These are phyloP conservation scores for Aspidiotus rigidus DNA, from an alignment of 2,888 invertebrate genomes.

Conservation along the genomic window DNA sequence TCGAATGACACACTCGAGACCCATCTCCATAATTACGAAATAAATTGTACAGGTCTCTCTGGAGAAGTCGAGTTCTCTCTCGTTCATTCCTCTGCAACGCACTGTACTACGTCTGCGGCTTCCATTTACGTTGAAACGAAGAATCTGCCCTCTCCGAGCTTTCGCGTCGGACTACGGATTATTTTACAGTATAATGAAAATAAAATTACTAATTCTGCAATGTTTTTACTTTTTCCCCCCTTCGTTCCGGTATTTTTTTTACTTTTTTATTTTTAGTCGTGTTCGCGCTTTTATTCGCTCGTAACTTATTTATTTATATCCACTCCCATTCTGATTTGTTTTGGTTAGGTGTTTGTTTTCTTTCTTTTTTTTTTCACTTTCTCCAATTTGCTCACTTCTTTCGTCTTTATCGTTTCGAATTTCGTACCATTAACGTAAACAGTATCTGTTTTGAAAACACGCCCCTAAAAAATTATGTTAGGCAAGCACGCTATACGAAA, in stretches of 20 bases:
- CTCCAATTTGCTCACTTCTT: neutral
- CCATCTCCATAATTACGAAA: conserved; percentile 39
- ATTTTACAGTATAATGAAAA: neutral
- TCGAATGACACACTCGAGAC: conserved; percentile 37
- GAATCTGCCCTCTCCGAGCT: neutral
- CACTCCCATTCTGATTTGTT: too few species aligned
- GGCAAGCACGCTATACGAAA: too few species aligned
- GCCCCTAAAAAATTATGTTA: neutral
- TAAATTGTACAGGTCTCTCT: conserved; percentile 38
- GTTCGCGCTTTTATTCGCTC: neutral
- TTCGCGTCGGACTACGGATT: neutral
- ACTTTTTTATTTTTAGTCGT: neutral
- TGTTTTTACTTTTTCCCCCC: neutral
- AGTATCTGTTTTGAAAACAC: neutral
- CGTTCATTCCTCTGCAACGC: conserved; percentile 24
- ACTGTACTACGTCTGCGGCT: conserved; percentile 5
- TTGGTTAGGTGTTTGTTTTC: neutral
- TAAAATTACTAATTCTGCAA: conserved; percentile 1
- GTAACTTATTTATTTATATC: neutral
- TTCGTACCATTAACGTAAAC: neutral
- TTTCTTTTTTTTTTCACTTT: neutral
- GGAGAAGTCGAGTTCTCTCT: conserved; percentile 17
- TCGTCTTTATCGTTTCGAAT: neutral
- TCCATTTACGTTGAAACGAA: conserved; percentile 21
- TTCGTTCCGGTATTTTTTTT: neutral